phyloP scores from a whole-genome alignment of 2,797 vertebrate genomes.

The Phalloptychus januarius region DNA sequence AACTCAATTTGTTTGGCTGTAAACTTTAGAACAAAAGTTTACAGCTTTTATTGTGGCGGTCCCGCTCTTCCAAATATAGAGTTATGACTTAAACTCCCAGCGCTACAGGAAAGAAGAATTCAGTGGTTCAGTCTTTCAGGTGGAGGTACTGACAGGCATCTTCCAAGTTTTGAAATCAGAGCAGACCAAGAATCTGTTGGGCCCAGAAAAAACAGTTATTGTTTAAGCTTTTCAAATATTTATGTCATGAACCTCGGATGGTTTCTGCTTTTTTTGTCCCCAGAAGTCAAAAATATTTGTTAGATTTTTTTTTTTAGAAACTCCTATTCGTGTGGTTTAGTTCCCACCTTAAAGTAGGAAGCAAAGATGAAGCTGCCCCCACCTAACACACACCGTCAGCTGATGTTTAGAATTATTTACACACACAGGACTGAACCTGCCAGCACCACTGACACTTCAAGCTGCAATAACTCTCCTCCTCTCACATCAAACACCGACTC shows the following conservation, averaged over 20 bases:
- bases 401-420: not conserved
- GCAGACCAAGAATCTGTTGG: no score
- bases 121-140: not conserved
- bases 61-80: not conserved
- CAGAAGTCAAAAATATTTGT: not conserved
- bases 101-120: not conserved
- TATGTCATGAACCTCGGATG: not conserved
- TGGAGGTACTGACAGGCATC: not conserved
- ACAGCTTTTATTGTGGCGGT: not conserved
- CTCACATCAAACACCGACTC: slow-evolving; percentile 19
- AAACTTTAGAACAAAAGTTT: not conserved
- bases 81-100: not conserved
- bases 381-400: not conserved
- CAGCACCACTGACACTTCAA: not conserved
- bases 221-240: not conserved
- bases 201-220: no score
- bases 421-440: slow-evolving; percentile 19
- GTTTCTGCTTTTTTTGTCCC: not conserved
- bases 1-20: not conserved
- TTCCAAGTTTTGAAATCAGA: no score
- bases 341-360: not conserved
- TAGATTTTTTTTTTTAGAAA: not conserved
- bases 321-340: not conserved
- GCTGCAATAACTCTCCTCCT: not conserved
- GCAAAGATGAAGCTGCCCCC: not conserved